Evolutionary conservation across 2,797 vertebrate genomes (phyloP), one percentile per base, ranked within the genome.

Genomic region (Acipenser transmontanus): DNA sequence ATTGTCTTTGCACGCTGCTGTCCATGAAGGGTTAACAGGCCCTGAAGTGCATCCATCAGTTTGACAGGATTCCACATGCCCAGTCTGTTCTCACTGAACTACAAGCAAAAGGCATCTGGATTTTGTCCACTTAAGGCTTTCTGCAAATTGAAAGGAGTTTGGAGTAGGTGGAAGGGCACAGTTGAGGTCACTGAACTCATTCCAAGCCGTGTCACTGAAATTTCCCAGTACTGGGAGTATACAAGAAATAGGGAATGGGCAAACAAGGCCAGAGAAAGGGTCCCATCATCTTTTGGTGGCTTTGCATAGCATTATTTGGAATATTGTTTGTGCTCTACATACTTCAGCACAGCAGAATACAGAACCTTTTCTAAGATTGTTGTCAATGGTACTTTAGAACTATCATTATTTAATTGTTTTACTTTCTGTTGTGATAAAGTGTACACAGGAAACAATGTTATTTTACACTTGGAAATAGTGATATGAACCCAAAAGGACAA

Each of bases 71-170:
- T 70, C 77, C 79, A 71, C 70, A 78, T 76, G 79, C 72, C 78
- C 79, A 85, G 85, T 84, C 84, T 87, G 83, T 83, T 86, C 81
- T 82, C 78, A 75, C 79, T 81, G 86, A 85, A 72, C 72, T 74
- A 71, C 74, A 79, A 73, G 75, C 75, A 79, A 70, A 70, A 74
- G 76, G 80, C 76, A 74, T 85, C 86, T 89, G 87, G 77, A 75
- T 86, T 86, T 77, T 77, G 78, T 89, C 81, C 78, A 73, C 79
- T 82, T 79, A 80, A 83, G 81, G 75, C 83, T 81, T 81, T 84
- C 78, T 82, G 72, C 76, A 85, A 81, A 81, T 81, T 87, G 84
- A 87, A 89, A 88, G 80, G 78, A 76, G 74, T 80, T 76, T 79
- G 78, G 81, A 84, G 81, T 83, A 79, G 82, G 77, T 74, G 77